phyloP scores from a whole-genome alignment of 2,888 invertebrate genomes.

The Agrochola litura region DNA sequence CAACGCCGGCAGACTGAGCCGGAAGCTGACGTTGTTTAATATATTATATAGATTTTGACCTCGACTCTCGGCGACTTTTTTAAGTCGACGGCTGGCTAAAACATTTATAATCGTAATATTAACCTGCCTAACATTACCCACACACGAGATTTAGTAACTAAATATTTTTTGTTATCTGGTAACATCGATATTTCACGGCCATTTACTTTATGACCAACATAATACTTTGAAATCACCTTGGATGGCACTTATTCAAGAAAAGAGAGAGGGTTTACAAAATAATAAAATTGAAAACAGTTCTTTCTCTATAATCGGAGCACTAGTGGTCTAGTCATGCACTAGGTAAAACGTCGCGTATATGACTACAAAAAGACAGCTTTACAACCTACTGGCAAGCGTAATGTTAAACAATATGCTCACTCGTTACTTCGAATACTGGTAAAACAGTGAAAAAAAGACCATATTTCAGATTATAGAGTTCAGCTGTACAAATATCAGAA shows the following conservation, averaged over 20 bases:
- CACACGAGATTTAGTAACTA: constrained; percentile 48
- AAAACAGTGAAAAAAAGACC: constrained; percentile 7
- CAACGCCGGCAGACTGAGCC: background rate
- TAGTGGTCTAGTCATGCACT: constrained; percentile 3
- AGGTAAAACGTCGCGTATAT: background rate
- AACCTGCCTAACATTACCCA: constrained; percentile 28
- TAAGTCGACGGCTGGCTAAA: background rate
- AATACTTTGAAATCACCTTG: constrained; percentile 66
- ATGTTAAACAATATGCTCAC: constrained; percentile 50
- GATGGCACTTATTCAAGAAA: constrained; percentile 63
- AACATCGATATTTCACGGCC: constrained; percentile 64
- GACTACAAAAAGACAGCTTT: constrained; percentile 3
- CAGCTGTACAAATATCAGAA: constrained; percentile 42
- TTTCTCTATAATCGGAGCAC: constrained; percentile 42
- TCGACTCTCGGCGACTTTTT: too few relatives aligned
- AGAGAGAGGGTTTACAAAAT: constrained; percentile 21
- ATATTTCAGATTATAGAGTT: constrained; percentile 51
- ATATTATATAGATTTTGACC: background rate
- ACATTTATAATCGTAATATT: background rate
- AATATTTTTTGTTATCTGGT: constrained; percentile 63
- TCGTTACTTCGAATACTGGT: constrained; percentile 32
- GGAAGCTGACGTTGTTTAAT: background rate
- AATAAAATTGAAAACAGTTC: constrained; percentile 39
- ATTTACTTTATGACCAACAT: constrained; percentile 60
- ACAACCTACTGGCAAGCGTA: constrained; percentile 39